These are phyloP conservation scores for Ochotona curzoniae DNA, from an alignment of 2,113 vertebrate species.

Conservation along the genomic window DNA sequence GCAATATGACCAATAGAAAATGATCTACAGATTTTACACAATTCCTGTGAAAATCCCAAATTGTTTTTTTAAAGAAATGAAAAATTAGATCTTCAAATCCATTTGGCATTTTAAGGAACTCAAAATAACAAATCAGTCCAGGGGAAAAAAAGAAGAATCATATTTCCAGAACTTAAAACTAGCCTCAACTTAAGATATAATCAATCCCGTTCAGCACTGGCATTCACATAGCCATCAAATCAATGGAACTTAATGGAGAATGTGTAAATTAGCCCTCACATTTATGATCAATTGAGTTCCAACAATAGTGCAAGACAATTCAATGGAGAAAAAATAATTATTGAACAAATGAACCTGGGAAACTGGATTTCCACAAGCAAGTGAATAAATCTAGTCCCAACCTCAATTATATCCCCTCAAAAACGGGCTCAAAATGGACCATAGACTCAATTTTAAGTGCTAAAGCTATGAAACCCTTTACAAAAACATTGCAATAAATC, in stretches of 20 bases:
- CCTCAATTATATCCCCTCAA: not conserved
- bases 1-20: not conserved
- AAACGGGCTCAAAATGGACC: conserved; percentile 22
- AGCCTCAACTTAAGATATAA: conserved; percentile 23
- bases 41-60: not conserved
- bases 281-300: conserved; percentile 35
- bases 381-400: not conserved
- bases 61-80: conserved; percentile 6
- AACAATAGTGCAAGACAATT: not conserved
- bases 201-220: not conserved
- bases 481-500: conserved; percentile 11
- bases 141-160: conserved; percentile 11
- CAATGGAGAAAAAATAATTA: not conserved
- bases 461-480: conserved; percentile 46
- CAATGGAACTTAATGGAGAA: not conserved
- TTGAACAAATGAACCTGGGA: not conserved
- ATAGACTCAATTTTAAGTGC: not conserved
- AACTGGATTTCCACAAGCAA: not conserved
- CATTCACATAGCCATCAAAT: not conserved
- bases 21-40: not conserved
- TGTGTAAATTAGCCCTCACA: conserved; percentile 24
- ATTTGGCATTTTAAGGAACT: conserved; percentile 30
- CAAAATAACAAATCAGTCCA: conserved; percentile 15
- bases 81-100: conserved; percentile 51
- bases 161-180: conserved; percentile 34